Conservation (phyloP, 2,113 vertebrate species). For the Pituophis catenifer region DNA sequence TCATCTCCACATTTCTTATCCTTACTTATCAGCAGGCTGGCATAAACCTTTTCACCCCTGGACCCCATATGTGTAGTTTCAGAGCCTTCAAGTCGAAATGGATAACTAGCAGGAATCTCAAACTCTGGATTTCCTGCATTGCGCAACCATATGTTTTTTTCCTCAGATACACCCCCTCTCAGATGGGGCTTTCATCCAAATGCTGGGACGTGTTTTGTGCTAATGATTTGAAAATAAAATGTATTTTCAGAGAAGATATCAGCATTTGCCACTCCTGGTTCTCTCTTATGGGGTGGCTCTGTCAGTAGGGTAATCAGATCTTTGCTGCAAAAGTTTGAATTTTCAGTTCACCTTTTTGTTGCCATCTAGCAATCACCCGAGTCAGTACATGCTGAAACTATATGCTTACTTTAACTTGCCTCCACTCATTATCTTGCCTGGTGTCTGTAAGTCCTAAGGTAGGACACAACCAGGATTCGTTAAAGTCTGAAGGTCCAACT, state of each 20-base stretch:
- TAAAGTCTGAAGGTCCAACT: background rate
- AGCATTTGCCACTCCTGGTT: background rate
- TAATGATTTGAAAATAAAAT: background rate
- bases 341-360: background rate
- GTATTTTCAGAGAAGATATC: background rate
- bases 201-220: background rate
- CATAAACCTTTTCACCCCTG: background rate
- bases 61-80: background rate
- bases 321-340: background rate
- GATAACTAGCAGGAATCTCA: background rate
- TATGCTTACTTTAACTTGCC: background rate
- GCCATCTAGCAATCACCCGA: background rate
- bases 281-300: background rate
- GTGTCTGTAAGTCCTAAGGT: background rate
- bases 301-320: background rate
- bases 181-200: background rate
- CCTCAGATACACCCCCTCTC: background rate
- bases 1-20: background rate
- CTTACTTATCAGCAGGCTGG: background rate
- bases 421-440: background rate
- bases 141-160: background rate
- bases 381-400: background rate
- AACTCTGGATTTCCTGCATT: background rate
- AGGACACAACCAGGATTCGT: background rate
- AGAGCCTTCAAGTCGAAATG: background rate